Conservation (phyloP, 2,113 vertebrate genomes). For the Rhinopomastus cyanomelas region DNA sequence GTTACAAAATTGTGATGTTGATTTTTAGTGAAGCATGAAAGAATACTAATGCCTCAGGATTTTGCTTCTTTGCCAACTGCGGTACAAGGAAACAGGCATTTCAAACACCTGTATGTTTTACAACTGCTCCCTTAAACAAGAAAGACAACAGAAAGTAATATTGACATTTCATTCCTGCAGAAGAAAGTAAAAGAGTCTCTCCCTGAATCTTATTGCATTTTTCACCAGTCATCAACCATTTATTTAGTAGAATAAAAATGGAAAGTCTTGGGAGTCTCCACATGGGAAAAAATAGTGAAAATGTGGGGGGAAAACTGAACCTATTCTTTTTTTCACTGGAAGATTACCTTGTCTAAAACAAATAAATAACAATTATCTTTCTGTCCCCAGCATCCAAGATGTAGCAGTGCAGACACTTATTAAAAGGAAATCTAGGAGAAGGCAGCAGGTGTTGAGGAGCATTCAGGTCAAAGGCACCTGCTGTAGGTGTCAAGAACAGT, state of each 20-base stretch:
- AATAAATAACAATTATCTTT: not conserved
- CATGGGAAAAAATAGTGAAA: not conserved
- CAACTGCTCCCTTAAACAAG: not conserved
- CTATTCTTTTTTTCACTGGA: not conserved
- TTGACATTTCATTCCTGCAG: not conserved
- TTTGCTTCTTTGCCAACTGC: not conserved
- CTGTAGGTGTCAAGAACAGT: conserved; percentile 26
- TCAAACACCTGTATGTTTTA: not conserved
- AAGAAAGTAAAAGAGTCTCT: not conserved
- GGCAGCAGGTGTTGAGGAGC: not conserved
- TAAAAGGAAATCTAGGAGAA: not conserved
- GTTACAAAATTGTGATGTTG: not conserved
- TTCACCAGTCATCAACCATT: not conserved
- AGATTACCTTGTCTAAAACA: not conserved
- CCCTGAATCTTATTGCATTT: not conserved
- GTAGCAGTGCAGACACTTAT: not conserved
- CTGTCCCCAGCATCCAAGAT: not conserved
- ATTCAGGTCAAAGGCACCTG: conserved; percentile 7
- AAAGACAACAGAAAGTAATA: not conserved
- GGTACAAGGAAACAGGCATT: not conserved
- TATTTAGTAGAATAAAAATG: not conserved
- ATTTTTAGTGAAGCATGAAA: not conserved
- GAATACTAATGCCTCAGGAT: not conserved
- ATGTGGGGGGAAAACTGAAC: not conserved
- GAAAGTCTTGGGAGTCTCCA: rapidly evolving